A percentile compares a stretch with the other conserved stretches of the same genome.
Evolutionary conservation across 2,797 vertebrate species (phyloP).

Genomic region (Gallinago stenura): DNA sequence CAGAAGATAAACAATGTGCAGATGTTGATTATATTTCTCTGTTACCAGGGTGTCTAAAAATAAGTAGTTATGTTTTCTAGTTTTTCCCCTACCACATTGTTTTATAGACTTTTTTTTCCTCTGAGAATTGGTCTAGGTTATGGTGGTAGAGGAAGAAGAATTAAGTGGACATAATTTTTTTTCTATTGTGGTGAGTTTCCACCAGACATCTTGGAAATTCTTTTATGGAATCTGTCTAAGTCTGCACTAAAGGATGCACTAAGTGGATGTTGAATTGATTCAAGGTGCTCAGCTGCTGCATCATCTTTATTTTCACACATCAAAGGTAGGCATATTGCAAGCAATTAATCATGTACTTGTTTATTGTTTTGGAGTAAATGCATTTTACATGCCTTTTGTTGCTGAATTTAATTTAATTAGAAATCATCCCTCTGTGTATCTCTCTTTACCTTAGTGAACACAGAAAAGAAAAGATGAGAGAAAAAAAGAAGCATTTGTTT

Average conservation of each 20-base stretch:
- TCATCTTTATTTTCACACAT: constrained; percentile 66
- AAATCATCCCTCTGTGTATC: constrained; percentile 32
- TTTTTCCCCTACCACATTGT: neutral
- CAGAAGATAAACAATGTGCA: neutral
- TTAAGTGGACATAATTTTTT: neutral
- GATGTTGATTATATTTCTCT: neutral
- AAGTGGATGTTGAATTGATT: constrained; percentile 53
- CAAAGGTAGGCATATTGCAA: constrained; percentile 60
- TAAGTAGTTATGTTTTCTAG: neutral
- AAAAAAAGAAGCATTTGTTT: neutral
- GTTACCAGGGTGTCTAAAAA: neutral
- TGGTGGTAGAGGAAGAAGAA: neutral
- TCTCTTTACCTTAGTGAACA: constrained; percentile 29
- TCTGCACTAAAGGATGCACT: neutral
- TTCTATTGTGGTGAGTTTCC: neutral
- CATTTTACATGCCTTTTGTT: constrained; percentile 66
- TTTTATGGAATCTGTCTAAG: neutral
- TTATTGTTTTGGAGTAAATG: constrained; percentile 69
- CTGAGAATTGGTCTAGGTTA: neutral
- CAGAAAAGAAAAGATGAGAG: neutral
- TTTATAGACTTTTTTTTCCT: neutral
- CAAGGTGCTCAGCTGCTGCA: constrained; percentile 33
- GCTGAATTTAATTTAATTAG: constrained; percentile 73
- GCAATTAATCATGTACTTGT: constrained; percentile 71
- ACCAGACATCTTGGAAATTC: neutral